Evolutionary conservation across 2,888 invertebrate species (phyloP).

Genomic region (Brachyptera putata): DNA sequence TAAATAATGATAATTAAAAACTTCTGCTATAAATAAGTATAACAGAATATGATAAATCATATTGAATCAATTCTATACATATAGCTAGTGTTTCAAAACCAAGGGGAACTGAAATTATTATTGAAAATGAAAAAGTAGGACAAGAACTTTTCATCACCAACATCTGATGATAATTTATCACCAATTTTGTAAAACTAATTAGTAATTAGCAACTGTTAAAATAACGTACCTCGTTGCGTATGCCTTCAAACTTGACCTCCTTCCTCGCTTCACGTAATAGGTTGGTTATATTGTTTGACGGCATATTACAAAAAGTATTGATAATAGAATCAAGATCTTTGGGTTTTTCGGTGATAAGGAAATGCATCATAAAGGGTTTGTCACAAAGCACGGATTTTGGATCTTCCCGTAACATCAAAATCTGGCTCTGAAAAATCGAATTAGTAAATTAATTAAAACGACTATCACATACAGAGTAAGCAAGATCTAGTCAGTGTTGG

Average conservation of each 20-base stretch:
- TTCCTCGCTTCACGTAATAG: conserved; percentile 8
- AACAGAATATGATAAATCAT: too few species aligned
- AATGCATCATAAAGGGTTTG: not conserved
- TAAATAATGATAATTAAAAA: too few species aligned
- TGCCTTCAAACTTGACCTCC: conserved; percentile 15
- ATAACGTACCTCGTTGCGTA: conserved; percentile 24
- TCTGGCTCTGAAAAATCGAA: conserved; percentile 12
- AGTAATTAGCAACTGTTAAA: too few species aligned
- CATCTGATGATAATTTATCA: too few species aligned
- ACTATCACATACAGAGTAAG: not conserved
- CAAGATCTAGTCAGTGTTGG: not conserved
- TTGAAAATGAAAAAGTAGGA: too few species aligned
- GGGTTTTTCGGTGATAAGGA: conserved; percentile 9
- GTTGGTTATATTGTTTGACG: conserved; percentile 6
- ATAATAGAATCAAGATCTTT: conserved; percentile 18
- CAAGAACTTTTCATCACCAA: too few species aligned
- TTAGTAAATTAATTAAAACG: not conserved
- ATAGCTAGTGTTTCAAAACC: too few species aligned
- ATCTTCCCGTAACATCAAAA: conserved; percentile 17
- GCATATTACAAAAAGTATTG: conserved; percentile 19
- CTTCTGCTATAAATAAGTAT: too few species aligned
- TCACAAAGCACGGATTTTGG: conserved; percentile 26
- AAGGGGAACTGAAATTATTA: too few species aligned
- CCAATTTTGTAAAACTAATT: not conserved
- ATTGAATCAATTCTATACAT: too few species aligned